These are phyloP conservation scores for Colletes collaris DNA, from an alignment of 2,888 invertebrate genomes.

Conservation along the genomic window DNA sequence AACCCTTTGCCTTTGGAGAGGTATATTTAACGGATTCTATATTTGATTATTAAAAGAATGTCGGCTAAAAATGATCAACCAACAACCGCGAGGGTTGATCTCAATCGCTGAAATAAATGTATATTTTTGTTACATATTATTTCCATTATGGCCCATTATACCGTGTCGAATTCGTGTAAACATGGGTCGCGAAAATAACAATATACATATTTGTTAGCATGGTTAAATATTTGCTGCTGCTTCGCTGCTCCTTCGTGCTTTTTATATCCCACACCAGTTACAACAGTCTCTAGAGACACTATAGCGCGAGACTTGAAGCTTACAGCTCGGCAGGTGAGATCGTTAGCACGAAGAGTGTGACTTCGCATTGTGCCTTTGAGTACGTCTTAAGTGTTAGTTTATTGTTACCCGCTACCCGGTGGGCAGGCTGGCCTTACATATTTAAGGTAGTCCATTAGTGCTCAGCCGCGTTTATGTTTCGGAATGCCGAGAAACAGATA, in stretches of 20 bases:
- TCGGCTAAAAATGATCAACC: too few relatives aligned
- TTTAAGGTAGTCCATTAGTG: conserved; percentile 79
- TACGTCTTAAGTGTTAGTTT: conserved; percentile 80
- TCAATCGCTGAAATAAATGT: too few relatives aligned
- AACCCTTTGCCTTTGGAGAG: too few relatives aligned
- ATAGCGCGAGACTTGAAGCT: conserved; percentile 47
- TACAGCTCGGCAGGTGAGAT: conserved; percentile 75
- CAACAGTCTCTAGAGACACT: conserved; percentile 31
- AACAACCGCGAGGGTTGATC: too few relatives aligned
- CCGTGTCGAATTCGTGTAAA: too few relatives aligned
- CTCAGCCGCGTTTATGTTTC: conserved; percentile 56
- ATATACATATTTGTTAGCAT: neutral
- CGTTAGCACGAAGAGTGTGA: conserved; percentile 81
- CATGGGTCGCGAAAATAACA: too few relatives aligned
- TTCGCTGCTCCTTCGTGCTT: conserved; percentile 26
- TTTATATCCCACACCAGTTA: conserved; percentile 11
- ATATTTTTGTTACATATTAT: too few relatives aligned
- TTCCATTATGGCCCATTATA: too few relatives aligned
- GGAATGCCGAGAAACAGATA: conserved; percentile 54
- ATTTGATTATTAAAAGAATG: too few relatives aligned
- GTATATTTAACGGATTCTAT: too few relatives aligned
- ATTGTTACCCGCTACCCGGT: conserved; percentile 82
- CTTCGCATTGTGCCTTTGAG: conserved; percentile 79
- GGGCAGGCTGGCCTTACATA: conserved; percentile 77
- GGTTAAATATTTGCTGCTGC: conserved; percentile 15